These are phyloP conservation scores for Unio delphinus DNA, from an alignment of 2,888 invertebrate genomes.

Conservation along the genomic window DNA sequence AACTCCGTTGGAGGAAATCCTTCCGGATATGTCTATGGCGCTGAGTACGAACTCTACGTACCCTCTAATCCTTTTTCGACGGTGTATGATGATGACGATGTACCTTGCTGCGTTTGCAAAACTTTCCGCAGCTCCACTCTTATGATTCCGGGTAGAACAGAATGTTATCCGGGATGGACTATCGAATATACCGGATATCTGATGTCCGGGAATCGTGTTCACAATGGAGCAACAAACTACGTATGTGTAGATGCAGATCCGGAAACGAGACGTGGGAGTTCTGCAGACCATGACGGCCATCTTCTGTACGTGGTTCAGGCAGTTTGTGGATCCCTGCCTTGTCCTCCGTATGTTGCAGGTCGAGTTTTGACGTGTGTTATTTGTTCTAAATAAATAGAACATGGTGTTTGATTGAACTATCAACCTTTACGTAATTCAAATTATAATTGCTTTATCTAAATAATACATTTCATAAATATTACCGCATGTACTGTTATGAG, in stretches of 20 bases:
- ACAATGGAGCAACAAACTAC: neutral
- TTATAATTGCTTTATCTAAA: no score
- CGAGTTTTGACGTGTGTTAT: constrained; percentile 12
- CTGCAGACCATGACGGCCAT: constrained; percentile 1
- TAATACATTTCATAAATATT: no score
- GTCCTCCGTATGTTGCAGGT: constrained; percentile 7
- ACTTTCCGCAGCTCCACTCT: neutral
- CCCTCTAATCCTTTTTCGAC: no score
- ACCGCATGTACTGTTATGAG: no score
- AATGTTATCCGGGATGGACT: no score
- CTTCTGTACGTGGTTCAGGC: constrained; percentile 11
- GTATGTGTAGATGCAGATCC: constrained; percentile 7
- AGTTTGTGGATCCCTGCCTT: constrained; percentile 8
- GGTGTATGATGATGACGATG: constrained; percentile 4
- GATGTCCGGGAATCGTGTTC: no score
- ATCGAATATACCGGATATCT: no score
- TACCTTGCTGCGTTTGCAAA: constrained; percentile 6
- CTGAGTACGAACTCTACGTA: constrained; percentile 3
- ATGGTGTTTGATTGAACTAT: no score
- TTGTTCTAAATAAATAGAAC: constrained; percentile 4
- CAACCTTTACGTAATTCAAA: no score
- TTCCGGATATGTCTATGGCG: constrained; percentile 4
- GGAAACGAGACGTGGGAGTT: neutral
- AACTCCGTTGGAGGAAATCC: neutral
- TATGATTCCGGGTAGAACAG: no score